Conservation (phyloP, 1,140 invertebrate genomes). For the Ceratina japonica region DNA sequence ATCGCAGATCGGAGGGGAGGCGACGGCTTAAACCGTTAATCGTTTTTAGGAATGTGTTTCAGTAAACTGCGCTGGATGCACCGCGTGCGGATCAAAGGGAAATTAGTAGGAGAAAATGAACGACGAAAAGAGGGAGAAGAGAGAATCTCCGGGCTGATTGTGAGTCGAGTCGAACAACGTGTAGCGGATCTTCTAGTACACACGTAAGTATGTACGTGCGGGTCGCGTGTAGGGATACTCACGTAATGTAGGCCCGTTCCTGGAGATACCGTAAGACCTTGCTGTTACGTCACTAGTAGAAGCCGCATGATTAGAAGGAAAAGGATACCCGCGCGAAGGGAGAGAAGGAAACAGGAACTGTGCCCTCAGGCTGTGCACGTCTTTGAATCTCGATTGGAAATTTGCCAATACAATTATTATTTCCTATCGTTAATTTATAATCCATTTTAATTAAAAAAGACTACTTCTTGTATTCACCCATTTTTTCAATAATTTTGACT, state of each 20-base stretch:
- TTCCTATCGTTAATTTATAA: neutral
- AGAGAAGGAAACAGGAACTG: slow-evolving; percentile 43
- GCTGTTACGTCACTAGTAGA: slow-evolving; percentile 62
- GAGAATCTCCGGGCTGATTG: slow-evolving; percentile 12
- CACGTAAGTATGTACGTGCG: slow-evolving; percentile 55
- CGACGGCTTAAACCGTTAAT: slow-evolving; percentile 37
- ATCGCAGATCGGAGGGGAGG: slow-evolving; percentile 1
- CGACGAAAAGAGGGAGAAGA: neutral
- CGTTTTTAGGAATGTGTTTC: slow-evolving; percentile 37
- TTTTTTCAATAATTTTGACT: neutral
- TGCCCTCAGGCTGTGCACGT: slow-evolving; percentile 14
- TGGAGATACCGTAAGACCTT: slow-evolving; percentile 66
- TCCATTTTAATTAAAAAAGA: neutral
- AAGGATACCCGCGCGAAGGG: slow-evolving; percentile 48
- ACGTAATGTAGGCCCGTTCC: slow-evolving; percentile 66
- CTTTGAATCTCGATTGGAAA: slow-evolving; percentile 29
- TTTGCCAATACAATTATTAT: slow-evolving; percentile 9
- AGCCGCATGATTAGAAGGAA: slow-evolving; percentile 57
- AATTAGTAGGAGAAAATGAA: neutral
- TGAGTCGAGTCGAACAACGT: slow-evolving; percentile 42
- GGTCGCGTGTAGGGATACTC: slow-evolving; percentile 64
- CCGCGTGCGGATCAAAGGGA: slow-evolving; percentile 7
- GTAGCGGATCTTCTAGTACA: slow-evolving; percentile 61
- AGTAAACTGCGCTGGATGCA: slow-evolving; percentile 22
- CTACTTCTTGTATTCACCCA: neutral